Conservation (phyloP, 2,113 vertebrate species). For the Protobothrops mucrosquamatus region DNA sequence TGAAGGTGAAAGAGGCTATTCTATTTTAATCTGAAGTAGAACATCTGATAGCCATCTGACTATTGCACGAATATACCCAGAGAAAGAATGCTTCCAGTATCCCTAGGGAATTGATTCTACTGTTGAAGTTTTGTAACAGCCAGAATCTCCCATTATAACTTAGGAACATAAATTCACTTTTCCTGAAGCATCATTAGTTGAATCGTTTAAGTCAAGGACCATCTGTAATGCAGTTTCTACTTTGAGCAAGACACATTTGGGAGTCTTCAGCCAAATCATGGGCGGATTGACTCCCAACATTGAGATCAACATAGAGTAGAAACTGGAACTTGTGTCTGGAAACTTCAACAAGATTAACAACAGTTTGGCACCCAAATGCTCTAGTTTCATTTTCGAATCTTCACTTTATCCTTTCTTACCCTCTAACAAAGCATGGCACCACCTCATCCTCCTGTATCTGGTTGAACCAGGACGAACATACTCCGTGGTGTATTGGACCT, state of each 20-base stretch:
- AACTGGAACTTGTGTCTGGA: background rate
- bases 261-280: background rate
- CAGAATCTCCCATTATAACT: background rate
- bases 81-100: background rate
- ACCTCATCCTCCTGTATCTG: conserved; percentile 85
- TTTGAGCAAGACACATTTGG: background rate
- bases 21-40: background rate
- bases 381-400: background rate
- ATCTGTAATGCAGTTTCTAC: background rate
- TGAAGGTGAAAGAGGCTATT: background rate
- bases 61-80: background rate
- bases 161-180: background rate
- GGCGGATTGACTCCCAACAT: background rate
- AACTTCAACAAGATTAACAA: background rate
- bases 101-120: background rate
- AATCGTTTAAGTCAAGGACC: background rate
- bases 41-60: background rate
- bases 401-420: conserved; percentile 71
- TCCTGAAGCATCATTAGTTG: background rate
- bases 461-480: conserved; percentile 98
- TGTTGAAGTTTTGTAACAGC: background rate
- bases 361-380: background rate
- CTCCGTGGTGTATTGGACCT: conserved; percentile 91
- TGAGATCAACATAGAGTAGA: background rate
- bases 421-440: conserved; percentile 94